Percentiles rank a stretch among this genome's conserved stretches.
Evolutionary conservation across 1,140 invertebrate genomes (phyloP).

Genomic region (Drosophila sp.): DNA sequence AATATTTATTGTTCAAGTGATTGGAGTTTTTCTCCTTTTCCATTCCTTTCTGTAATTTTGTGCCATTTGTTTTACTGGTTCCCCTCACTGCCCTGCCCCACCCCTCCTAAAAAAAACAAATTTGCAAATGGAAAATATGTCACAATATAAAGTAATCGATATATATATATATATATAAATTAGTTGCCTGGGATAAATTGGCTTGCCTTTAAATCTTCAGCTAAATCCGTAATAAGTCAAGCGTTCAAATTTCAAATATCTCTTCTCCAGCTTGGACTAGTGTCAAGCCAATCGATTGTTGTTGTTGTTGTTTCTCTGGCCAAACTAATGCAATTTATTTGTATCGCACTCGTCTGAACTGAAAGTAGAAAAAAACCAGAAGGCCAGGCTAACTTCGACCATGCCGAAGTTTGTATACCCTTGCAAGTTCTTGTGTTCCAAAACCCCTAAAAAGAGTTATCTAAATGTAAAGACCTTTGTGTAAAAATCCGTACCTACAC

Average conservation of each 20-base stretch:
- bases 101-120: slow-evolving; percentile 3
- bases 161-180: slow-evolving; percentile 52
- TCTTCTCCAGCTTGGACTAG: neutral
- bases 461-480: no score
- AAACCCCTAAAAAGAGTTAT: no score
- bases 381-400: no score
- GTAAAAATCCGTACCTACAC: no score
- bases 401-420: no score
- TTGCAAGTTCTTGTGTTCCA: no score
- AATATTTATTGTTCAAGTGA: slow-evolving; percentile 56
- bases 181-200: slow-evolving; percentile 41
- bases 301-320: neutral
- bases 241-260: slow-evolving; percentile 20
- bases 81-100: no score
- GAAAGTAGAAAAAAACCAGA: no score
- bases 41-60: slow-evolving; percentile 6
- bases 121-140: slow-evolving; percentile 38
- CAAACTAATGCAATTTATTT: slow-evolving; percentile 4
- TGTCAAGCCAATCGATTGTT: neutral
- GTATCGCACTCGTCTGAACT: neutral
- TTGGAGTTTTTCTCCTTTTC: slow-evolving; percentile 36
- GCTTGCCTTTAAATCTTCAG: slow-evolving; percentile 34
- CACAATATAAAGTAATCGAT: slow-evolving; percentile 51
- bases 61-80: slow-evolving; percentile 12
- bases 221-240: slow-evolving; percentile 19